phyloP scores from a whole-genome alignment of 1,140 invertebrate species.

The Scaptomyza graminum region DNA sequence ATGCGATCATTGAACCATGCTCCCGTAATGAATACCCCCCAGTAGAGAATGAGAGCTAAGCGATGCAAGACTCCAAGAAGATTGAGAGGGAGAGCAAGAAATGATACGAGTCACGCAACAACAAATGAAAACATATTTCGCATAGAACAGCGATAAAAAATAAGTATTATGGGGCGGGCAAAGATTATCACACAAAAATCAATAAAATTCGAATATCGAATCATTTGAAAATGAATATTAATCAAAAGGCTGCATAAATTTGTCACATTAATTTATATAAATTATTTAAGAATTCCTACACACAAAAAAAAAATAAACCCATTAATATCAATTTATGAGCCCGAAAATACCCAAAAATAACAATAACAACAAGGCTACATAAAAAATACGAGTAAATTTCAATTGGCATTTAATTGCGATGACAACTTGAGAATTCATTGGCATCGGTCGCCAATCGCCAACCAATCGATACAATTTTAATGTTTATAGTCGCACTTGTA shows the following conservation, averaged over 20 bases:
- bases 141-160: constrained; percentile 65
- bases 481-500: background rate
- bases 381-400: constrained; percentile 55
- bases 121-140: constrained; percentile 3
- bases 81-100: constrained; percentile 8
- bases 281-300: constrained; percentile 55
- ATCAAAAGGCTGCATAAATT: constrained; percentile 64
- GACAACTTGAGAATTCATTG: constrained; percentile 65
- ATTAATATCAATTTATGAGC: constrained; percentile 54
- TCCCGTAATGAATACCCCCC: constrained; percentile 44
- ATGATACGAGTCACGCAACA: constrained; percentile 24
- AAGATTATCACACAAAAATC: constrained; percentile 61
- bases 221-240: constrained; percentile 50
- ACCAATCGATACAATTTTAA: constrained; percentile 74
- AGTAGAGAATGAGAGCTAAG: constrained; percentile 1
- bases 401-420: constrained; percentile 78
- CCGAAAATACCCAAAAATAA: constrained; percentile 47
- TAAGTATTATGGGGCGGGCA: constrained; percentile 51
- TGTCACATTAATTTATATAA: constrained; percentile 69
- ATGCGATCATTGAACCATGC: constrained; percentile 74
- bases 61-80: no score
- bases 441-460: constrained; percentile 61
- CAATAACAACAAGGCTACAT: constrained; percentile 27
- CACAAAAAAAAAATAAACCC: constrained; percentile 8
- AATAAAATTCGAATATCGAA: constrained; percentile 41